These are phyloP conservation scores for Cosmopolites sordidus DNA, from an alignment of 2,888 invertebrate species.

Conservation along the genomic window DNA sequence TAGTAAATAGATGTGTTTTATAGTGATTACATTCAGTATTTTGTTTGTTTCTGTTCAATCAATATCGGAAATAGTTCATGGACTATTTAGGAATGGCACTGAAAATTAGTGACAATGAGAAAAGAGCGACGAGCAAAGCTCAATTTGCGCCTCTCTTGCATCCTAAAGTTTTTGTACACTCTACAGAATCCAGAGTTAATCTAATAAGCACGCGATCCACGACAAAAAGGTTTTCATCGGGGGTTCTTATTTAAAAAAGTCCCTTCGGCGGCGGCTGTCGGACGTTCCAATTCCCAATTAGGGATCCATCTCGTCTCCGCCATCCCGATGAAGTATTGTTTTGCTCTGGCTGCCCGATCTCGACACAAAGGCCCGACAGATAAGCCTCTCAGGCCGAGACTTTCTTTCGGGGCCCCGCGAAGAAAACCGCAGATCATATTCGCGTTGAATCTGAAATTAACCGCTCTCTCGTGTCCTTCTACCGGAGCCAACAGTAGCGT, in stretches of 20 bases:
- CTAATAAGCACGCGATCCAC: constrained; percentile 20
- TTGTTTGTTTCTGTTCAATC: too few relatives aligned
- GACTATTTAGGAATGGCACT: too few relatives aligned
- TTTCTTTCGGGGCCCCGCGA: constrained; percentile 36
- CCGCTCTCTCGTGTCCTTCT: constrained; percentile 32
- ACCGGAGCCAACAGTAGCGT: constrained; percentile 25
- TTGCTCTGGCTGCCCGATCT: constrained; percentile 40
- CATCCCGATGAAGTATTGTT: constrained; percentile 43
- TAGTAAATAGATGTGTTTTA: too few relatives aligned
- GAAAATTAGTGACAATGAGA: too few relatives aligned
- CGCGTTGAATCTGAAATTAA: constrained; percentile 43
- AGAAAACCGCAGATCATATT: constrained; percentile 43
- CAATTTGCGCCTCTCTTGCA: too few relatives aligned
- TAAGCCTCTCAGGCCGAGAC: constrained; percentile 40
- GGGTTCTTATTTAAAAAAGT: constrained; percentile 25
- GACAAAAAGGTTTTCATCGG: constrained; percentile 23
- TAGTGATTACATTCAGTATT: too few relatives aligned
- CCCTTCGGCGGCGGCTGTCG: constrained; percentile 23
- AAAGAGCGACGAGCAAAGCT: too few relatives aligned
- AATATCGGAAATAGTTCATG: too few relatives aligned
- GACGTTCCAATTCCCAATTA: constrained; percentile 37
- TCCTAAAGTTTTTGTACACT: not conserved
- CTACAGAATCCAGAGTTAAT: constrained; percentile 22
- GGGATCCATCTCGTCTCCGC: constrained; percentile 35
- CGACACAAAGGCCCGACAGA: constrained; percentile 41